Conservation (phyloP, 2,888 invertebrate species). For the Pegoplata infirma region DNA sequence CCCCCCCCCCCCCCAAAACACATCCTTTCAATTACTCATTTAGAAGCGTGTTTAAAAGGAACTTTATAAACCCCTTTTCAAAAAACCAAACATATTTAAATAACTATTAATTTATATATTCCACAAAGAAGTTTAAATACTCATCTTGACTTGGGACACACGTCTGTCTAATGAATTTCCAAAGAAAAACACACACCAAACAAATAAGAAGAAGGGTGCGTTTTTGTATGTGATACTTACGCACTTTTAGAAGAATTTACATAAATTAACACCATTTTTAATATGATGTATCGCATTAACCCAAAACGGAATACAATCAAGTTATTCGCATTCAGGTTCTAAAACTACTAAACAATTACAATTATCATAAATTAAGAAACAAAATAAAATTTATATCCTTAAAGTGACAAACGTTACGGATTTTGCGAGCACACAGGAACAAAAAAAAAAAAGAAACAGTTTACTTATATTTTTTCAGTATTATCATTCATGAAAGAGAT, state of each 20-base stretch:
- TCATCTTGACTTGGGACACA: constrained; percentile 53
- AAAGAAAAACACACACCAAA: neutral
- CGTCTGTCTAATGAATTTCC: constrained; percentile 18
- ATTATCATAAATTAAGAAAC: constrained; percentile 57
- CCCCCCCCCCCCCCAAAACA: too few species aligned
- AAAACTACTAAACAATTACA: constrained; percentile 50
- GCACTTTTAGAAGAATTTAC: constrained; percentile 37
- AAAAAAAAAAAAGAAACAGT: neutral
- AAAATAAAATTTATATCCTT: constrained; percentile 45
- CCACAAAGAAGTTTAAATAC: neutral
- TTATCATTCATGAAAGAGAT: neutral
- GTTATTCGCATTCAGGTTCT: constrained; percentile 18
- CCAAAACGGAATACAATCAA: constrained; percentile 14
- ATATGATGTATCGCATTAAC: neutral
- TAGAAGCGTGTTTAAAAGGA: neutral
- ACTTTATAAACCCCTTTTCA: neutral
- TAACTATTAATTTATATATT: constrained; percentile 51
- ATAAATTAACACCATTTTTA: constrained; percentile 51
- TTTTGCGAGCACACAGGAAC: too few species aligned
- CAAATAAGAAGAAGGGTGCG: constrained; percentile 38
- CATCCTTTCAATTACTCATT: too few species aligned
- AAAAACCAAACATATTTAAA: constrained; percentile 54
- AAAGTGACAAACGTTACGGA: constrained; percentile 39
- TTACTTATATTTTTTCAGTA: neutral
- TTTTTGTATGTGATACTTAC: constrained; percentile 26